Base-by-base conservation (phyloP, 2,888 invertebrate genomes). In the Tipula lateralis region DNA sequence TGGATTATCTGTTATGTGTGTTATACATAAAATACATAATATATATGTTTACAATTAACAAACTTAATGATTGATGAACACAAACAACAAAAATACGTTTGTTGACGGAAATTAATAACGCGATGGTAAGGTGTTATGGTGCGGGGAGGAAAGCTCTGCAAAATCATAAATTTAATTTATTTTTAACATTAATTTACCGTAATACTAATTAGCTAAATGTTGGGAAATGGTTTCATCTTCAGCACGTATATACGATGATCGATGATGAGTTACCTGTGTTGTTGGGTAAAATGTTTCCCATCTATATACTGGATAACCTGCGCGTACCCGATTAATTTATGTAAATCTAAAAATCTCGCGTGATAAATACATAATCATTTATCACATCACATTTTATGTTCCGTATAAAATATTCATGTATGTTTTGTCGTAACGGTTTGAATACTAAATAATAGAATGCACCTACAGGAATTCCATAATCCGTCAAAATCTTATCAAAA, bases 51-150 rank as follows among this genome's bases (percentile, higher is more conserved):
- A 66, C 66, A 66, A 66, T 66, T 24, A 66, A 66, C 19, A 66
- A 24, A 66, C 9, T 66, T 9, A n/a, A 66, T 66, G 66, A 66
- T 66, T 66, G 66, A 66, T 66, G 66, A 66, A 66, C 66, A 66
- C 66, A 66, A 66, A 24, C 66, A 24, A 66, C 66, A 66, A 19
- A 66, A 66, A 24, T 24, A 24, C 24, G 19, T 66, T 66, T 66
- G 66, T 66, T 66, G 66, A 66, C 66, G 24, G 66, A 66, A 66
- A 19, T 66, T 66, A 66, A 66, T 66, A 66, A 66, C 66, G 39
- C 1, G 24, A 66, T 24, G 66, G 24, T 66, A 66, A 66, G 9
- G 24, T 66, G 66, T 19, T 50, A n/a, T n/a, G n/a, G n/a, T n/a
- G n/a, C 4, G 9, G 9, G 44, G n/a, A 44, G 16, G 16, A 44